These are phyloP conservation scores for Hippocampus guttulatus DNA, from an alignment of 2,113 vertebrate species.

Conservation along the genomic window DNA sequence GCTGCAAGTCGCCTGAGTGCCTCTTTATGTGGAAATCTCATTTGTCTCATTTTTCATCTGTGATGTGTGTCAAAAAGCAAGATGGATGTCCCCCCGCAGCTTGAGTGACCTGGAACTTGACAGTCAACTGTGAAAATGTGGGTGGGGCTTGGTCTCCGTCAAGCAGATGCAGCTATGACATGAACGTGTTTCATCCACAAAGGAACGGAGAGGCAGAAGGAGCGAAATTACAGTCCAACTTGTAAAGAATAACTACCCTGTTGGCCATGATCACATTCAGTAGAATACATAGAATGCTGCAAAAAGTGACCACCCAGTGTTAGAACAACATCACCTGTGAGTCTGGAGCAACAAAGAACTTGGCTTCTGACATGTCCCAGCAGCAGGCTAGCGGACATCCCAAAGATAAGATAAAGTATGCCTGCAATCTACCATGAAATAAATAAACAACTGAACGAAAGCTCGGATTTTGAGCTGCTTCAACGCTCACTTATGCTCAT, in stretches of 20 bases:
- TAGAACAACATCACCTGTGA: conserved; percentile 35
- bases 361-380: conserved; percentile 49
- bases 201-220: conserved; percentile 26
- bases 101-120: conserved; percentile 50
- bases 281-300: conserved; percentile 19
- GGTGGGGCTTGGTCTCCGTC: conserved; percentile 30
- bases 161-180: conserved; percentile 37
- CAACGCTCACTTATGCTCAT: conserved; percentile 47
- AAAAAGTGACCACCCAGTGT: conserved; percentile 62
- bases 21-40: conserved; percentile 45
- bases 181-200: conserved; percentile 24
- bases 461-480: conserved; percentile 36
- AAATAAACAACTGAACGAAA: conserved; percentile 52
- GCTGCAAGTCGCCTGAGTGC: conserved; percentile 11
- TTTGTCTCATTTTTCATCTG: conserved; percentile 56
- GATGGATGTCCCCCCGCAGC: conserved; percentile 38
- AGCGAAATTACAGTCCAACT: conserved; percentile 16
- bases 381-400: conserved; percentile 54
- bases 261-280: conserved; percentile 5
- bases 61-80: conserved; percentile 37
- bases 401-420: conserved; percentile 60
- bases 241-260: neutral
- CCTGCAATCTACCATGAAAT: conserved; percentile 35
- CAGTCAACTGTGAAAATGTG: conserved; percentile 51
- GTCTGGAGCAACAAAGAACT: conserved; percentile 19